phyloP scores from a whole-genome alignment of 2,113 vertebrate genomes.

The Melanerpes formicivorus region DNA sequence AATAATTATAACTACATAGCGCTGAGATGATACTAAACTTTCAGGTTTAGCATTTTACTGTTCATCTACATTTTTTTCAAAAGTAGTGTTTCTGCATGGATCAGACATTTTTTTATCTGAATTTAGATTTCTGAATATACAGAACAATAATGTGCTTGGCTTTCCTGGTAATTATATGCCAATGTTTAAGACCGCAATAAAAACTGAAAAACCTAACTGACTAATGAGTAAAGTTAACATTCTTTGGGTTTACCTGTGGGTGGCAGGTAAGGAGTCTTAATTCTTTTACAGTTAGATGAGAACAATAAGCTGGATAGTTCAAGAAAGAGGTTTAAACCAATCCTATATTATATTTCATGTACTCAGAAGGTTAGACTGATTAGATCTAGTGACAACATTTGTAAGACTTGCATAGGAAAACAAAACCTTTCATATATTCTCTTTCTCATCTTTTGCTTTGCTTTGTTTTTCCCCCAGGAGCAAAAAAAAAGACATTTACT shows the following conservation, averaged over 20 bases:
- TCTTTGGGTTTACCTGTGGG: neutral
- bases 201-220: neutral
- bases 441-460: neutral
- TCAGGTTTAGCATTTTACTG: neutral
- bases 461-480: fast-evolving
- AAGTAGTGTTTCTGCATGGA: neutral
- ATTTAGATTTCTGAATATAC: neutral
- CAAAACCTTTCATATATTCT: neutral
- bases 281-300: neutral
- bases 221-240: slow-evolving; percentile 13
- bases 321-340: slow-evolving; percentile 7
- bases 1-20: neutral
- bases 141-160: neutral
- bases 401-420: neutral
- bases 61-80: neutral
- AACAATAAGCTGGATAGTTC: neutral
- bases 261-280: neutral
- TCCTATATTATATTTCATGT: slow-evolving; percentile 9
- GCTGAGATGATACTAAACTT: neutral
- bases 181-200: neutral
- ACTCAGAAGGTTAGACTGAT: slow-evolving; percentile 9
- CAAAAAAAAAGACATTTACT: neutral
- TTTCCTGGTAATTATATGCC: neutral
- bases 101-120: neutral
- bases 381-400: slow-evolving; percentile 45